Percentiles rank a stretch among this genome's conserved stretches.
Evolutionary conservation across 2,797 vertebrate genomes (phyloP).

Genomic region (Babyrousa celebensis): DNA sequence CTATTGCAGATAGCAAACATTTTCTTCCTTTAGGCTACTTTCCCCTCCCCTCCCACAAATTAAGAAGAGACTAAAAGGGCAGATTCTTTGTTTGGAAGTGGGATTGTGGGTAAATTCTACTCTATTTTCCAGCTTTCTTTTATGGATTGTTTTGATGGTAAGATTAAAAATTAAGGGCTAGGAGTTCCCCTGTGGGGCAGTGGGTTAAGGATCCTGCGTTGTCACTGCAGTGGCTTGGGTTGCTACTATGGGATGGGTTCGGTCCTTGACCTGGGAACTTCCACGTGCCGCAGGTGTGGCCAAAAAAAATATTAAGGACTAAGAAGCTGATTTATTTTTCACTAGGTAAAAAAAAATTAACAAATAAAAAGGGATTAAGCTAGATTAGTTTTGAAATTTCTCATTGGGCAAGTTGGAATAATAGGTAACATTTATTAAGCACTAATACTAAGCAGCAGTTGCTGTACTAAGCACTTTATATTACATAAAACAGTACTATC

Average conservation of each 20-base stretch:
- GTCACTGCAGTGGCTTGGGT: no score
- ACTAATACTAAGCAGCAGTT: conserved; percentile 2
- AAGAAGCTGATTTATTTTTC: conserved; percentile 46
- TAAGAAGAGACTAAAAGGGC: not conserved
- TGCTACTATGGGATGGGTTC: no score
- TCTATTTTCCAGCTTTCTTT: conserved; percentile 41
- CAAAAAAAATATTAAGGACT: not conserved
- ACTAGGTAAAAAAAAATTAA: conserved; percentile 14
- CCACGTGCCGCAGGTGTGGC: not conserved
- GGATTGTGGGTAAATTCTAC: not conserved
- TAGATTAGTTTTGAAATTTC: conserved; percentile 47
- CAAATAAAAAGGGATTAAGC: not conserved
- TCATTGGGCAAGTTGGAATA: conserved; percentile 38
- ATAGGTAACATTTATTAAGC: conserved; percentile 31
- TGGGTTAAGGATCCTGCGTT: no score
- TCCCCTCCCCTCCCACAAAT: not conserved
- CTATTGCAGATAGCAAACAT: not conserved
- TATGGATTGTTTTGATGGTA: conserved; percentile 21
- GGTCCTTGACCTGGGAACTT: no score
- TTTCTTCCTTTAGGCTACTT: not conserved
- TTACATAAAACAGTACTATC: conserved; percentile 17
- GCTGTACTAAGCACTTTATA: conserved; percentile 42
- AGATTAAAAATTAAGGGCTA: conserved; percentile 39
- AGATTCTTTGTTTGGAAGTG: not conserved
- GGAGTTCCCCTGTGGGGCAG: no score